These are phyloP conservation scores for Andrena flavipes DNA, from an alignment of 2,888 invertebrate species.

Conservation along the genomic window DNA sequence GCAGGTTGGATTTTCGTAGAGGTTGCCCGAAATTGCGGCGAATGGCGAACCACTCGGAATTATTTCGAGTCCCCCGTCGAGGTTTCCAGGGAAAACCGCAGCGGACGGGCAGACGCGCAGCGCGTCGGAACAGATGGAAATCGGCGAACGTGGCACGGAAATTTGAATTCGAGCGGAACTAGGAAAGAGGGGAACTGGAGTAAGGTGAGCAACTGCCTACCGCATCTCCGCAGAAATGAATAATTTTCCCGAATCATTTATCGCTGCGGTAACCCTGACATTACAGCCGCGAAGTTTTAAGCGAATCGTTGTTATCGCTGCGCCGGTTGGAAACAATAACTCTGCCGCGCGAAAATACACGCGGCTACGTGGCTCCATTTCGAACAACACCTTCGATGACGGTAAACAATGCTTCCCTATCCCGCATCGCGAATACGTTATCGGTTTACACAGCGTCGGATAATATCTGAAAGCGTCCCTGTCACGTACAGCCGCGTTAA, in stretches of 20 bases:
- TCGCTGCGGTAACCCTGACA: not conserved
- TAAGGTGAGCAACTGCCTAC: not conserved
- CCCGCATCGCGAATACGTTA: constrained; percentile 45
- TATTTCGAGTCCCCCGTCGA: not conserved
- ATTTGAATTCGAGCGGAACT: not conserved
- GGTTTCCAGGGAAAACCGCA: constrained; percentile 4
- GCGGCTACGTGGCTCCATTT: constrained; percentile 16
- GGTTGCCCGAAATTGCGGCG: not conserved
- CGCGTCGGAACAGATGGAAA: not conserved
- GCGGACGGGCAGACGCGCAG: not conserved
- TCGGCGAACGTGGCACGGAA: not conserved
- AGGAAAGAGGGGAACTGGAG: not conserved
- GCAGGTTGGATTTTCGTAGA: not conserved
- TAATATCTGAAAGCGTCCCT: constrained; percentile 55
- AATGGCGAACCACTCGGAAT: not conserved
- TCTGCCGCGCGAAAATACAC: constrained; percentile 8
- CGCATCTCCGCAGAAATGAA: not conserved
- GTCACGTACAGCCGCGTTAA: constrained; percentile 49
- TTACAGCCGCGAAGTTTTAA: not conserved
- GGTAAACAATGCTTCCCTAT: constrained; percentile 50
- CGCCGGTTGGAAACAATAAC: constrained; percentile 13
- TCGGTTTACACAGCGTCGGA: constrained; percentile 39
- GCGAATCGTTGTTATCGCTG: constrained; percentile 7
- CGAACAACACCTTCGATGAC: constrained; percentile 31
- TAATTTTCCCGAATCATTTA: constrained; percentile 4